A percentile compares a stretch with the other conserved stretches of the same genome.
These are phyloP conservation scores for Nothocercus nigrocapillus DNA, from an alignment of 2,113 vertebrate species.

Conservation along the genomic window DNA sequence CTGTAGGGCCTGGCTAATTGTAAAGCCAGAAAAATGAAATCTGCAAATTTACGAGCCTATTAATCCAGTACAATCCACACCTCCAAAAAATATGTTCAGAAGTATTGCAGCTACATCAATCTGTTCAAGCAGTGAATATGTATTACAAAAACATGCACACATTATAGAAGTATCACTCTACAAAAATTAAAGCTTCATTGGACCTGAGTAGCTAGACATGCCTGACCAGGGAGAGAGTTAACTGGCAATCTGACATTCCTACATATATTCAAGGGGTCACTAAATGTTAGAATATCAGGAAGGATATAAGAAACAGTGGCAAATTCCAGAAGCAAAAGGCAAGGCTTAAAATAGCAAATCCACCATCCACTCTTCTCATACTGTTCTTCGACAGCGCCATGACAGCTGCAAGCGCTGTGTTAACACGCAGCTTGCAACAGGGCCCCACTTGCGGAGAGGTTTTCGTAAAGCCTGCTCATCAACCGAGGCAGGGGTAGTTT, in stretches of 20 bases:
- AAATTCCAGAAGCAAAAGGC: neutral
- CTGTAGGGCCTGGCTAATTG: neutral
- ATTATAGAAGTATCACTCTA: neutral
- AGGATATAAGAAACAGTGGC: neutral
- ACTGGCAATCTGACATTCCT: neutral
- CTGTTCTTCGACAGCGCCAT: rapidly evolving
- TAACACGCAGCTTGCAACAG: neutral
- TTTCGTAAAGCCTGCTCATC: neutral
- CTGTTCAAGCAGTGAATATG: slow-evolving; percentile 17
- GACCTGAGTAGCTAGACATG: neutral
- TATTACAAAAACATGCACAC: slow-evolving; percentile 24
- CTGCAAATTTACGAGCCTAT: slow-evolving; percentile 26
- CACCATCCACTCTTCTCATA: neutral
- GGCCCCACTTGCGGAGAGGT: neutral
- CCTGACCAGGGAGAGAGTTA: neutral
- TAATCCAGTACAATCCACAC: slow-evolving; percentile 54
- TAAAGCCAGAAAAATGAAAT: slow-evolving; percentile 21
- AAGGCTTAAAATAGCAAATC: neutral
- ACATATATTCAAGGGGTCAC: neutral
- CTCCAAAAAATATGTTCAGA: slow-evolving; percentile 55
- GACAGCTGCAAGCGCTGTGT: neutral
- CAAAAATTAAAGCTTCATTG: neutral
- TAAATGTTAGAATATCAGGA: neutral
- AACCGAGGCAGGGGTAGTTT: neutral
- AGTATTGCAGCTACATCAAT: slow-evolving; percentile 46